phyloP scores from a whole-genome alignment of 2,888 invertebrate species.

The Campoletis raptor region DNA sequence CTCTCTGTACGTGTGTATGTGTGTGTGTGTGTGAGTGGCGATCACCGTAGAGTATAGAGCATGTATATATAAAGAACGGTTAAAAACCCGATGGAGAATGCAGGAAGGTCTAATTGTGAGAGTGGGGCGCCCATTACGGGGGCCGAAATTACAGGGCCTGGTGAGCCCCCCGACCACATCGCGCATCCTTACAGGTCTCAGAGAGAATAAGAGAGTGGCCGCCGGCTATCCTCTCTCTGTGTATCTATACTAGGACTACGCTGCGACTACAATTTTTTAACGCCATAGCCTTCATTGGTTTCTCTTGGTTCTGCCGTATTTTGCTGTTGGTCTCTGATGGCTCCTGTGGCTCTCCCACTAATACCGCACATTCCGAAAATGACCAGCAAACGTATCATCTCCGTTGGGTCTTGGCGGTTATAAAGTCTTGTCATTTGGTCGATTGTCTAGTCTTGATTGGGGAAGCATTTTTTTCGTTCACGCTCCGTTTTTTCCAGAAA shows the following conservation, averaged over 20 bases:
- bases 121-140: constrained; percentile 80
- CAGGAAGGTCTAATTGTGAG: constrained; percentile 83
- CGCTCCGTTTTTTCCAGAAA: constrained; percentile 1
- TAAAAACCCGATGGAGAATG: constrained; percentile 75
- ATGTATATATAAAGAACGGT: constrained; percentile 63
- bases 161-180: constrained; percentile 57
- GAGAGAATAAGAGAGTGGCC: constrained; percentile 47
- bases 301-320: constrained; percentile 36
- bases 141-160: constrained; percentile 82
- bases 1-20: too few species aligned
- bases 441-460: constrained; percentile 53
- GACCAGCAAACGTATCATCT: constrained; percentile 58
- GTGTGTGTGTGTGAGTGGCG: constrained; percentile 21
- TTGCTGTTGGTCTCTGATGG: constrained; percentile 30
- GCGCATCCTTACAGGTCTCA: constrained; percentile 42
- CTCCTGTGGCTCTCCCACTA: constrained; percentile 20
- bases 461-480: constrained; percentile 8
- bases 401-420: constrained; percentile 35
- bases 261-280: constrained; percentile 22
- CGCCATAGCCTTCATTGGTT: constrained; percentile 1
- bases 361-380: constrained; percentile 59
- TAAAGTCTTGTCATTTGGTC: constrained; percentile 57
- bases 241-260: constrained; percentile 46
- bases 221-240: constrained; percentile 32
- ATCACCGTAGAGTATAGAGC: constrained; percentile 21